Conservation (phyloP, 2,797 vertebrate genomes). For the Graptemys geographica region DNA sequence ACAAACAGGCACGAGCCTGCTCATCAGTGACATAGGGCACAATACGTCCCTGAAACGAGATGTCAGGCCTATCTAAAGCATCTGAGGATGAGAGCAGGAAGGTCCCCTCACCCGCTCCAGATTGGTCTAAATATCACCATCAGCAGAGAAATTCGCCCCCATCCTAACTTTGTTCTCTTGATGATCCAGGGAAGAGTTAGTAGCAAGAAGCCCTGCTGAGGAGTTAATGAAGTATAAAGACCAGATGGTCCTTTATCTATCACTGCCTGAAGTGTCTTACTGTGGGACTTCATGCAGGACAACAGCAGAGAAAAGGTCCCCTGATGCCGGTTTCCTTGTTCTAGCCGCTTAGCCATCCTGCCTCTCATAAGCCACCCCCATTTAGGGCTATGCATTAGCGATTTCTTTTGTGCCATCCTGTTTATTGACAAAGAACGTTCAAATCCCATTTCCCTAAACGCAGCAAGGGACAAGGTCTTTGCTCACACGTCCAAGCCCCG, state of each 20-base stretch:
- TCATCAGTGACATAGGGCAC: not conserved
- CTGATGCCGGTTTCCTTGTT: too few relatives aligned
- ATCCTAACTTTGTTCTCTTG: not conserved
- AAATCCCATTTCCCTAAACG: not conserved
- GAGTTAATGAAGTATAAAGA: not conserved
- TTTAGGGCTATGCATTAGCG: not conserved
- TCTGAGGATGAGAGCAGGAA: too few relatives aligned
- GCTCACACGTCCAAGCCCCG: not conserved
- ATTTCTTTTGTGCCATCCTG: not conserved
- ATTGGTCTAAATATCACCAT: not conserved
- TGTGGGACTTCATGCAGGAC: not conserved
- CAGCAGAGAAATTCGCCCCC: too few relatives aligned
- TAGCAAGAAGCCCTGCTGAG: not conserved
- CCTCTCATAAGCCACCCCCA: not conserved
- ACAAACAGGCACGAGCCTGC: too few relatives aligned
- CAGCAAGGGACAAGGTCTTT: not conserved
- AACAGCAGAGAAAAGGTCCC: not conserved
- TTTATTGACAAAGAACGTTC: not conserved
- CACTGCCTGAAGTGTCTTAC: not conserved
- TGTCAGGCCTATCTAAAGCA: too few relatives aligned
- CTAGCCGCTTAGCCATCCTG: not conserved
- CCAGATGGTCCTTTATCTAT: not conserved
- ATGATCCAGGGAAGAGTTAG: not conserved
- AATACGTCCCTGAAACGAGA: not conserved
- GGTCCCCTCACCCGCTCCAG: not conserved